Conservation (phyloP, 1,140 invertebrate species). For the Littorina saxatilis region DNA sequence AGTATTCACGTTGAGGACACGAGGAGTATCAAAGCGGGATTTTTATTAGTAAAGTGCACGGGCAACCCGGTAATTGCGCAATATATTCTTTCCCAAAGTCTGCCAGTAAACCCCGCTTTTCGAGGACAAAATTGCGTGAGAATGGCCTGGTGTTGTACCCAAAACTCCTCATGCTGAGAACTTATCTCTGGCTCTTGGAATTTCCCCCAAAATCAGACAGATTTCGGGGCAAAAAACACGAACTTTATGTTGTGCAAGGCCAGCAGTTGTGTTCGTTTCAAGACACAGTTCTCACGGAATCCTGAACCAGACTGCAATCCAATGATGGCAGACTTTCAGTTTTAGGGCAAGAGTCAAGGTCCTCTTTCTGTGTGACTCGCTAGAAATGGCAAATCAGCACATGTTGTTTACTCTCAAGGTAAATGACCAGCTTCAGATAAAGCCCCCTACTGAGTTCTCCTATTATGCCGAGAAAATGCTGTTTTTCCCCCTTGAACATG, state of each 20-base stretch:
- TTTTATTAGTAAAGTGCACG: not conserved
- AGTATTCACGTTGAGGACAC: not conserved
- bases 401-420: slow-evolving; percentile 29
- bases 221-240: slow-evolving; percentile 1
- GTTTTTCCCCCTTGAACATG: too few relatives aligned
- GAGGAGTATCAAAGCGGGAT: not conserved
- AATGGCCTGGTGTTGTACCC: not conserved
- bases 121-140: not conserved
- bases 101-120: too few relatives aligned
- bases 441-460: not conserved
- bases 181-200: not conserved
- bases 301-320: not conserved
- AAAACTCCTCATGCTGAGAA: not conserved
- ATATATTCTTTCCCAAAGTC: too few relatives aligned
- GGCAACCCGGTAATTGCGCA: too few relatives aligned
- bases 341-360: slow-evolving; percentile 3
- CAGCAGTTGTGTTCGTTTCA: not conserved
- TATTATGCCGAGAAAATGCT: not conserved
- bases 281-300: slow-evolving; percentile 10
- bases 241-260: not conserved
- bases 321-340: not conserved
- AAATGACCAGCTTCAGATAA: slow-evolving; percentile 32
- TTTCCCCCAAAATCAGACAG: slow-evolving; percentile 7
- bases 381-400: not conserved
- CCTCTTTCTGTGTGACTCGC: not conserved